Conservation (phyloP, 2,797 vertebrate genomes). For the Synaphobranchus kaupii region DNA sequence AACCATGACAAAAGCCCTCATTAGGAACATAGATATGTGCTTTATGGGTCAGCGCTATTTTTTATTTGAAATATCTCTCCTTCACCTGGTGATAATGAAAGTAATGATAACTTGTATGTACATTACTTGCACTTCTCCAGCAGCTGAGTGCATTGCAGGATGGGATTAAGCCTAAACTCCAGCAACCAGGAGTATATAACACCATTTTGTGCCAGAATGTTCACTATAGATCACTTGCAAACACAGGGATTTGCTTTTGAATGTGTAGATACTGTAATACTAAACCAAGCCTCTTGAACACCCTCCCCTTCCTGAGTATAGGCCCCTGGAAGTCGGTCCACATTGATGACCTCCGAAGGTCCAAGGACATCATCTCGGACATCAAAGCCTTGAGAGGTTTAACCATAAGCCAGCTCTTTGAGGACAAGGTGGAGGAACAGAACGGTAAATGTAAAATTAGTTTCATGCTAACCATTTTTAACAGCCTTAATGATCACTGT, state of each 20-base stretch:
- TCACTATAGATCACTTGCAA: neutral
- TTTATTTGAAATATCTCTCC: neutral
- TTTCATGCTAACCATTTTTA: too few species aligned
- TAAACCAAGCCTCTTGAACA: neutral
- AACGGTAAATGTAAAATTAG: constrained; percentile 57
- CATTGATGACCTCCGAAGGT: constrained; percentile 88
- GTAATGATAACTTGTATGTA: neutral
- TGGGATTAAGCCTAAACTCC: neutral
- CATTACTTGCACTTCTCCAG: neutral
- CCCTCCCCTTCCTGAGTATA: constrained; percentile 48
- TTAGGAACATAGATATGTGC: too few species aligned
- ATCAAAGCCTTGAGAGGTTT: constrained; percentile 82
- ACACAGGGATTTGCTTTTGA: neutral
- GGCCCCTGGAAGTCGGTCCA: constrained; percentile 91
- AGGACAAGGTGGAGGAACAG: constrained; percentile 44
- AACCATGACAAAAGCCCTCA: too few species aligned
- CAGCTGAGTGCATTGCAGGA: neutral
- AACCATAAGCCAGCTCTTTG: constrained; percentile 89
- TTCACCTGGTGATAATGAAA: neutral
- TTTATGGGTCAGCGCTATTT: neutral
- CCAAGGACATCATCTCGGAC: constrained; percentile 84
- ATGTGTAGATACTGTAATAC: neutral
- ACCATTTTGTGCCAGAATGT: neutral
- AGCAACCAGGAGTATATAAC: neutral
- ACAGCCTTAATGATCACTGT: too few species aligned